Base-by-base conservation (phyloP, 2,888 invertebrate species). In the Macaria notata region DNA sequence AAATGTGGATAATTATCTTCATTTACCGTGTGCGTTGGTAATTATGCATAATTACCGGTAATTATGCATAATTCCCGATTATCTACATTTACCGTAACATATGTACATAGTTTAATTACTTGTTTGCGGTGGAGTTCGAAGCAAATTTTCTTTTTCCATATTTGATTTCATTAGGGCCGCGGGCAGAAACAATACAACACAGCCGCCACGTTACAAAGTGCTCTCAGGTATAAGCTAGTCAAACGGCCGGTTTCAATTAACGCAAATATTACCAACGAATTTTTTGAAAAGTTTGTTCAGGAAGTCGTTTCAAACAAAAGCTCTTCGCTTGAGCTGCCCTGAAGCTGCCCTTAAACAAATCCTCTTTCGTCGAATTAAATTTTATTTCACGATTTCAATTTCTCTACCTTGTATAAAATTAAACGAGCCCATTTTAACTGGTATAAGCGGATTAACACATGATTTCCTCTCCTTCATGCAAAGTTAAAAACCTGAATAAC, bases 301-400 rank as follows among this genome's bases (percentile, higher is more conserved):
- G 47, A 56, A 56, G 44, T 48, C 43, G 56, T 51, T 44, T 41
- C 30, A 39, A 50, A 56, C 47, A 56, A 51, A 44, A 56, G 43
- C 39, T 56, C 47, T 48, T 51, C 46, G 19, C 36, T 50, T 43
- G 31, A 48, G 51, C 47, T 47, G 38, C 55, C 42, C 42, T 31
- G 46, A 46, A 48, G 51, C 47, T 47, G 38, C 55, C 42, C 42
- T 31, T 49, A 46, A 50, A 56, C 49, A 50, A 44, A 44, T 47
- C 9, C 39, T 30, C 29, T 29, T 56, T 56, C 4, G 9, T 38
- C 43, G n/a, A 56, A 47, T 48, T 9, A 43, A 51, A 52, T 57
- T 43, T 39, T 38, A 51, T 45, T 47, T 31, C n/a, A 39, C 42
- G 9, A 38, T 56, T 49, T 38, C 9, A 31, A 29, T 8, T 39